Conservation (phyloP, 2,113 vertebrate genomes). For the Platycercus adscitus region DNA sequence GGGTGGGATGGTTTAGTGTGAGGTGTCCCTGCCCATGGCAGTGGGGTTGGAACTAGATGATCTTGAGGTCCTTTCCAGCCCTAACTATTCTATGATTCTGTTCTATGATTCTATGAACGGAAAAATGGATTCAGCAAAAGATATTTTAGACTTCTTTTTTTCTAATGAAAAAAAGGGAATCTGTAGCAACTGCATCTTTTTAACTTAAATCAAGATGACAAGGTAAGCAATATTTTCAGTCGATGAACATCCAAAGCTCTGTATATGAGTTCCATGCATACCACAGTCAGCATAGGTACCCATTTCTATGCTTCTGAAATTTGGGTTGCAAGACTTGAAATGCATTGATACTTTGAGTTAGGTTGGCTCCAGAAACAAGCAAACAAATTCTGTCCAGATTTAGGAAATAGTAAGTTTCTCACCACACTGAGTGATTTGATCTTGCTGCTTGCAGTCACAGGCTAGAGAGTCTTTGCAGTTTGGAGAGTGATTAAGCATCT, state of each 20-base stretch:
- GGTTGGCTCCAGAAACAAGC: background rate
- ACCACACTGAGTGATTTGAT: background rate
- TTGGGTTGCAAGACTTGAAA: background rate
- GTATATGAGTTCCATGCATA: rapidly evolving
- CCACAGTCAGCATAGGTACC: background rate
- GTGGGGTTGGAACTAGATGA: no score
- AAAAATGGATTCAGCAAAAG: background rate
- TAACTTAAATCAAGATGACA: background rate
- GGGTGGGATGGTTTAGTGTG: no score
- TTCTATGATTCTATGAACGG: background rate
- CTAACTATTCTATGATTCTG: no score
- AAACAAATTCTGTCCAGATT: background rate
- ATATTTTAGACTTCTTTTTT: background rate
- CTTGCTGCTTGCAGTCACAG: background rate
- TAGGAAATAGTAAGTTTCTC: background rate
- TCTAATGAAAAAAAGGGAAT: background rate
- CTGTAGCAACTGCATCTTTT: background rate
- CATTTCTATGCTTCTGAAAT: background rate
- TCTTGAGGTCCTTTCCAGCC: no score
- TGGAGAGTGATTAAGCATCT: background rate
- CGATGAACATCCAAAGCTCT: background rate
- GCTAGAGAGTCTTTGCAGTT: background rate
- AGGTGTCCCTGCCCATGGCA: no score
- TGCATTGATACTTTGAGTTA: background rate
- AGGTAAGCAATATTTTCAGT: background rate